Conservation (phyloP, 2,888 invertebrate species). For the Mythimna loreyi region DNA sequence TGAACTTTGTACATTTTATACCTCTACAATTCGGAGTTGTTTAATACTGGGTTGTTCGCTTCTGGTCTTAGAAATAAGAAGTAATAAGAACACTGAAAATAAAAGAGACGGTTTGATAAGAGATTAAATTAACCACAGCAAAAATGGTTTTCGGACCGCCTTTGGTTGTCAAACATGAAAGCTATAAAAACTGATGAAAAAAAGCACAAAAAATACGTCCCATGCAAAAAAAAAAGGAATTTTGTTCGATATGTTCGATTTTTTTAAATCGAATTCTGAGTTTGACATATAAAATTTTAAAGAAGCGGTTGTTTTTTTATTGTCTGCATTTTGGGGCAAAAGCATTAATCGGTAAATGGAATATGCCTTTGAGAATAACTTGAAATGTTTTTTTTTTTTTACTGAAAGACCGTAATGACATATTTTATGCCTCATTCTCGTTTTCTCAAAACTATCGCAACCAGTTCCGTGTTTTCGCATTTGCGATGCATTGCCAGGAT, state of each 20-base stretch:
- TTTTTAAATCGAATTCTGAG: neutral
- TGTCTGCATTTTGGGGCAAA: neutral
- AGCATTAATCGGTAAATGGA: neutral
- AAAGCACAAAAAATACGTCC: conserved; percentile 1
- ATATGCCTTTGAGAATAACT: neutral
- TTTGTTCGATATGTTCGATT: neutral
- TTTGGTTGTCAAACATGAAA: no score
- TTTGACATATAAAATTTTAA: conserved; percentile 4
- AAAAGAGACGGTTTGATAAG: neutral
- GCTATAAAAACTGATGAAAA: no score
- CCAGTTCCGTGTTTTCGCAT: no score
- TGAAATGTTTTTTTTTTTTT: no score
- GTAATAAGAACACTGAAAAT: neutral
- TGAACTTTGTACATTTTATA: neutral
- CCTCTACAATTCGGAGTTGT: neutral
- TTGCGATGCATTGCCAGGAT: no score
- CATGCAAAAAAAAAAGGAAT: neutral
- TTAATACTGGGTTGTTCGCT: neutral
- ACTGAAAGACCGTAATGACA: no score
- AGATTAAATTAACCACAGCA: neutral
- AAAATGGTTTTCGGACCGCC: no score
- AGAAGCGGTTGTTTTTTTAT: neutral
- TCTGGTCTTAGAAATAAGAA: neutral
- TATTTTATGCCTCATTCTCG: no score
- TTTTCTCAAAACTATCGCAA: no score